Base-by-base conservation (phyloP, 2,113 vertebrate species). In the Neofelis nebulosa region DNA sequence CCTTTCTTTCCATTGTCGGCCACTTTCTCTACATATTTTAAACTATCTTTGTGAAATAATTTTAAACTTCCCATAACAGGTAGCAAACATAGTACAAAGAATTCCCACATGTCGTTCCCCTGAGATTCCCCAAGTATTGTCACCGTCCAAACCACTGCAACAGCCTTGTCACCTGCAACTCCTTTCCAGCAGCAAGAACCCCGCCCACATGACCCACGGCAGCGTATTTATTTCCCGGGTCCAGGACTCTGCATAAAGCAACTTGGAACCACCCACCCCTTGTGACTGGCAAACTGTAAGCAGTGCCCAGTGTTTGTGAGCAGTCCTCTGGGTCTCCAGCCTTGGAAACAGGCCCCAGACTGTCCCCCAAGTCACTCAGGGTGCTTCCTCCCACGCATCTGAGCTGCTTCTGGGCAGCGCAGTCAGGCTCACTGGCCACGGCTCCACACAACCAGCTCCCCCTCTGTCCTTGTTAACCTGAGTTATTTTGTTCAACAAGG, bases 261-360 rank as follows among this genome's bases (percentile, higher is more conserved):
- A 31, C 19, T 15, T 4, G 7, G 65, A 48, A 18, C 36, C 1
- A 18, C 33, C 6, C 31, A 91, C 31, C 76, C 76, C 14, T 16
- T 23, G 31, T 31, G 81, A 25, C 48, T 11, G 16, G 33, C n/a
- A 68, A 19, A 48, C 79, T 36, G 27, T 1, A 2, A 29, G 1
- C 4, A 12, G n/a, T 15, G 23, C 3, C 0, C 7, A 1, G 18
- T 2, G 5, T 21, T 8, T 2, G 16, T 3, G 3, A 29, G 25
- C 12, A 33, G 4, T 10, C 16, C 41, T 69, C 33, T 11, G 48
- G 36, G 48, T 16, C 87, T 23, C 27, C 11, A 52, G 38, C 29
- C 69, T 45, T 29, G 2, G 38, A 63, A 33, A 10, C 2, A 4
- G 0, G 25, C 69, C n/a, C 66, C 36, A n/a, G 63, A n/a, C 3